Evolutionary conservation across 2,797 vertebrate genomes (phyloP).

Genomic region (Sandelia bainsii): DNA sequence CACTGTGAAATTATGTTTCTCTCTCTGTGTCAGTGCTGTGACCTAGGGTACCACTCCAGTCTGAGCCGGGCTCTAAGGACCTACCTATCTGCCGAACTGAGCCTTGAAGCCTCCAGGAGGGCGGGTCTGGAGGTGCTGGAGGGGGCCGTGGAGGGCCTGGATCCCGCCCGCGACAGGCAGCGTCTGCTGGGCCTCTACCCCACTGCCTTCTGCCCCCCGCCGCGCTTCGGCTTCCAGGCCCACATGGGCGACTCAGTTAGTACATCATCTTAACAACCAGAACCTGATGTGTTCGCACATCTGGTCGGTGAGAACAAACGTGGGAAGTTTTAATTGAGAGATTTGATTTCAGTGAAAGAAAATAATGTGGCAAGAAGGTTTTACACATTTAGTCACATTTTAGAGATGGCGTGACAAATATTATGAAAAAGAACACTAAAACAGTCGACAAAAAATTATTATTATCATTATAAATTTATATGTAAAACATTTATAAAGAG

Average conservation of each 20-base stretch:
- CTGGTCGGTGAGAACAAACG: too few species aligned
- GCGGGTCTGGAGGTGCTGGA: constrained; percentile 96
- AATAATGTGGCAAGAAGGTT: too few species aligned
- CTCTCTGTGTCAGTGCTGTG: constrained; percentile 89
- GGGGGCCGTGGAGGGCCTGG: constrained; percentile 95
- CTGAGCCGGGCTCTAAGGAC: constrained; percentile 94
- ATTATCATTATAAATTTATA: too few species aligned
- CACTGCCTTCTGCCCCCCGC: constrained; percentile 94
- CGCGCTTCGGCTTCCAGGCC: constrained; percentile 94
- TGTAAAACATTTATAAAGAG: too few species aligned
- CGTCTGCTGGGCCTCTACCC: constrained; percentile 97
- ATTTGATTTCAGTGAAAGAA: too few species aligned
- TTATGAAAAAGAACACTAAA: too few species aligned
- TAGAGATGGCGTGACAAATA: too few species aligned
- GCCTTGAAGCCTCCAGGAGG: constrained; percentile 95
- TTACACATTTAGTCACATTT: too few species aligned
- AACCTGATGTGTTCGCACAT: too few species aligned
- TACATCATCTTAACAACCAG: constrained; percentile 6
- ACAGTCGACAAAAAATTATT: too few species aligned
- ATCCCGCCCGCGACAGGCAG: constrained; percentile 93
- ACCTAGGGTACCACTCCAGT: constrained; percentile 97
- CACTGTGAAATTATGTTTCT: background rate
- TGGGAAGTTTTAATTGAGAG: too few species aligned
- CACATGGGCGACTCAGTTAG: constrained; percentile 97
- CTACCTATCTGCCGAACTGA: constrained; percentile 96